Evolutionary conservation across 1,140 invertebrate genomes (phyloP).

Genomic region (Agrilus planipennis): DNA sequence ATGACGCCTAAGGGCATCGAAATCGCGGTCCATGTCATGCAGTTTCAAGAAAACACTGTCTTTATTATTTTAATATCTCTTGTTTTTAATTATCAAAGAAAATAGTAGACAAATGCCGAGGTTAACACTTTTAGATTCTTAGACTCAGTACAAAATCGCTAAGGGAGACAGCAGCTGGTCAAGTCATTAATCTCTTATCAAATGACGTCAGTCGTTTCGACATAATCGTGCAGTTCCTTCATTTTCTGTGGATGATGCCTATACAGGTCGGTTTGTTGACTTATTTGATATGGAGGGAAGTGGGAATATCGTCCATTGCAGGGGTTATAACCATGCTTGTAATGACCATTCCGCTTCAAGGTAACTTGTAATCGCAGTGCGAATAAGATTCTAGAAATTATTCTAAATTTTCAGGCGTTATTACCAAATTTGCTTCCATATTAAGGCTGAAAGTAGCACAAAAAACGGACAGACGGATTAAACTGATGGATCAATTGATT

Average conservation of each 20-base stretch:
- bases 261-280: slow-evolving; percentile 38
- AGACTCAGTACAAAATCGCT: slow-evolving; percentile 55
- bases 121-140: too few species aligned
- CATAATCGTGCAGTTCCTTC: slow-evolving; percentile 30
- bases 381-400: too few species aligned
- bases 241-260: slow-evolving; percentile 44
- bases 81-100: too few species aligned
- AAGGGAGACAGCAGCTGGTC: slow-evolving; percentile 65
- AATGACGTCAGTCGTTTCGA: slow-evolving; percentile 64
- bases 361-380: slow-evolving; percentile 34
- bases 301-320: slow-evolving; percentile 45
- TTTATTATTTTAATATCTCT: too few species aligned
- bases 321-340: slow-evolving; percentile 66
- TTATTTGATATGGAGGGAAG: slow-evolving; percentile 35
- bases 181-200: slow-evolving; percentile 87
- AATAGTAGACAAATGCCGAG: too few species aligned
- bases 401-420: too few species aligned
- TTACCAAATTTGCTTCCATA: slow-evolving; percentile 40
- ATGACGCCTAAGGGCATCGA: too few species aligned
- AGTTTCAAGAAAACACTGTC: too few species aligned
- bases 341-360: slow-evolving; percentile 72
- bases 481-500: slow-evolving; percentile 76
- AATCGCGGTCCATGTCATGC: too few species aligned
- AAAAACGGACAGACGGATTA: slow-evolving; percentile 67
- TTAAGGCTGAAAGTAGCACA: slow-evolving; percentile 49